A percentile compares a stretch with the other conserved stretches of the same genome.
Conservation (phyloP, 2,113 vertebrate genomes). For the Oreotrochilus melanogaster region DNA sequence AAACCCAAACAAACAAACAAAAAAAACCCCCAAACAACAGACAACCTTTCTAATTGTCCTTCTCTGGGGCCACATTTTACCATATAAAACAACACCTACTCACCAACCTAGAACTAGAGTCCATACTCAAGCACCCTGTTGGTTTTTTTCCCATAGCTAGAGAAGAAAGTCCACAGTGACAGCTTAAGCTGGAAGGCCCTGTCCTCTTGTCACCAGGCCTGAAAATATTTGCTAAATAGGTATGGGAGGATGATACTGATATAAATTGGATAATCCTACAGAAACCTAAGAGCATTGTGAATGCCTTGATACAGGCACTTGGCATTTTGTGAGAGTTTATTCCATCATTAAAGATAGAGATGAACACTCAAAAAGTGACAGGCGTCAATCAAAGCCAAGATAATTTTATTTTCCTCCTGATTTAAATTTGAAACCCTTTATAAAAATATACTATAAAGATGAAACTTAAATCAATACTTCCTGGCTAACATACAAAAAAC, state of each 20-base stretch:
- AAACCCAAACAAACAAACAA: rapidly evolving
- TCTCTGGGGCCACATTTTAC: background rate
- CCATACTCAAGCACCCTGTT: background rate
- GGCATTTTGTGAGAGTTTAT: background rate
- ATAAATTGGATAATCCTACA: background rate
- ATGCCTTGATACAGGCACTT: background rate
- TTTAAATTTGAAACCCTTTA: background rate
- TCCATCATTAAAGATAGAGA: background rate
- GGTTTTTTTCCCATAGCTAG: background rate
- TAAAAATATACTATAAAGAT: background rate
- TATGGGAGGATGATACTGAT: background rate
- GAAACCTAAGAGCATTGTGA: background rate
- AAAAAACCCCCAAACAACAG: background rate
- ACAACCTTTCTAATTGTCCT: background rate
- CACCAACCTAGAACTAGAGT: background rate
- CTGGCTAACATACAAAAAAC: background rate
- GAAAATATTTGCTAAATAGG: background rate
- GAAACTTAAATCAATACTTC: background rate
- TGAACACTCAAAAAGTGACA: background rate
- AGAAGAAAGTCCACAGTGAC: background rate
- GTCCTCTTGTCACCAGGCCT: background rate
- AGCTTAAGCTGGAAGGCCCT: background rate
- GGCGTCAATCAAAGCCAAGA: background rate
- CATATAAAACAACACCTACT: background rate
- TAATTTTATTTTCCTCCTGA: background rate